These are phyloP conservation scores for Thalassarche chlororhynchos DNA, from an alignment of 2,113 vertebrate genomes.

Conservation along the genomic window DNA sequence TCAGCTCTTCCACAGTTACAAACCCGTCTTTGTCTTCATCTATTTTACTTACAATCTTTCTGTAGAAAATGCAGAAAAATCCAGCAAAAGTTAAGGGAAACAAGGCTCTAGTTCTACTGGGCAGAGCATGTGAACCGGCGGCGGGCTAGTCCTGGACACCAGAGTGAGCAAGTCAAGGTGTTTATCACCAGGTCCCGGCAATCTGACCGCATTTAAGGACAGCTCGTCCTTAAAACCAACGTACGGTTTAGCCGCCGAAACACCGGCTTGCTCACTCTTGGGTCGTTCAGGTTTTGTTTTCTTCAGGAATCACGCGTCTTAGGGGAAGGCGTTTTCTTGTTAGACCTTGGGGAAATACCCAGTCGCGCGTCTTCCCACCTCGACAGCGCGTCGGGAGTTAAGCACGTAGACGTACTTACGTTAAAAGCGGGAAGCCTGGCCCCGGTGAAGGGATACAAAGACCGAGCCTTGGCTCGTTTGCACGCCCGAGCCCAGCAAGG, in stretches of 20 bases:
- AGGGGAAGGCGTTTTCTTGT: not conserved
- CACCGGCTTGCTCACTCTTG: not conserved
- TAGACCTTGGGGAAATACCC: not conserved
- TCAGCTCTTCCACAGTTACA: constrained; percentile 93
- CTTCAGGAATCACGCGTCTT: not conserved
- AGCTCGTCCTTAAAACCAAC: not conserved
- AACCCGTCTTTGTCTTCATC: constrained; percentile 93
- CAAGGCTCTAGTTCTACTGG: not conserved
- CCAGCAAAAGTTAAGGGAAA: constrained; percentile 49
- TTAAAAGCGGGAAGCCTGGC: not conserved
- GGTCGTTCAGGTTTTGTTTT: not conserved
- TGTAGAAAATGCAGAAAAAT: constrained; percentile 75
- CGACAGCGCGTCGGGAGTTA: fast-evolving
- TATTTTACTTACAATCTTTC: constrained; percentile 93
- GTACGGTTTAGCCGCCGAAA: not conserved
- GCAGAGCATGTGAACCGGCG: not conserved
- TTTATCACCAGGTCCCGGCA: not conserved
- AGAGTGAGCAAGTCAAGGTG: not conserved
- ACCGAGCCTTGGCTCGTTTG: not conserved
- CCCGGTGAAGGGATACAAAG: not conserved
- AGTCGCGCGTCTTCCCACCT: fast-evolving
- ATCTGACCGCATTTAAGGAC: not conserved
- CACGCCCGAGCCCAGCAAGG: not conserved
- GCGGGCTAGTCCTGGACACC: not conserved
- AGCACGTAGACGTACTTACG: fast-evolving